Evolutionary conservation across 2,797 vertebrate genomes (phyloP).

Genomic region (Coccyzus lansbergi): DNA sequence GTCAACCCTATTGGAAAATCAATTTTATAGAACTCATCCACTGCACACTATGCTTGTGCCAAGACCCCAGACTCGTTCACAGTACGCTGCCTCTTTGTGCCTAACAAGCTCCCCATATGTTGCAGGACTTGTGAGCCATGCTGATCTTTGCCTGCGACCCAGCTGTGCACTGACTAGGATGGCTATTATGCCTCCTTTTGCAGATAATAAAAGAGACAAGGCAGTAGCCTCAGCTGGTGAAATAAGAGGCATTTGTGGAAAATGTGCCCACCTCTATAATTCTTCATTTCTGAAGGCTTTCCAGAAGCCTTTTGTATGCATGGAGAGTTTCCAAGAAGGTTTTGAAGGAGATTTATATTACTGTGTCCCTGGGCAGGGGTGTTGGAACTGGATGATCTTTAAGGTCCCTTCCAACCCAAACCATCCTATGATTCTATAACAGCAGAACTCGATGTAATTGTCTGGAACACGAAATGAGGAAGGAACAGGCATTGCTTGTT

Average conservation of each 20-base stretch:
- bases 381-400: too few species aligned
- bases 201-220: background rate
- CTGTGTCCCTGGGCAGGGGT: background rate
- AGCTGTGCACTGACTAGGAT: background rate
- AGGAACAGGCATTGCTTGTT: background rate
- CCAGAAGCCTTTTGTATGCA: background rate
- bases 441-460: background rate
- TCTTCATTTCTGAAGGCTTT: slow-evolving; percentile 19
- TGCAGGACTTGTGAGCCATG: background rate
- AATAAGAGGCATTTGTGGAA: slow-evolving; percentile 19
- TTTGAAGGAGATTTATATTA: background rate
- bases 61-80: background rate
- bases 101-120: background rate
- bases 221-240: background rate
- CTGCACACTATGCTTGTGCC: background rate
- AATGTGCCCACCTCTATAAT: background rate
- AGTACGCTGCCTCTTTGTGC: background rate
- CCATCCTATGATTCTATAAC: background rate
- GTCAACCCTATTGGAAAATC: slow-evolving; percentile 31
- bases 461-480: background rate
- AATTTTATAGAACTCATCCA: slow-evolving; percentile 16
- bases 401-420: too few species aligned
- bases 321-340: background rate
- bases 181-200: background rate
- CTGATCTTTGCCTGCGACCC: background rate